Percentiles rank a stretch among this genome's conserved stretches.
Conservation (phyloP, 2,888 invertebrate genomes). For the Heteromyza rotundicornis region DNA sequence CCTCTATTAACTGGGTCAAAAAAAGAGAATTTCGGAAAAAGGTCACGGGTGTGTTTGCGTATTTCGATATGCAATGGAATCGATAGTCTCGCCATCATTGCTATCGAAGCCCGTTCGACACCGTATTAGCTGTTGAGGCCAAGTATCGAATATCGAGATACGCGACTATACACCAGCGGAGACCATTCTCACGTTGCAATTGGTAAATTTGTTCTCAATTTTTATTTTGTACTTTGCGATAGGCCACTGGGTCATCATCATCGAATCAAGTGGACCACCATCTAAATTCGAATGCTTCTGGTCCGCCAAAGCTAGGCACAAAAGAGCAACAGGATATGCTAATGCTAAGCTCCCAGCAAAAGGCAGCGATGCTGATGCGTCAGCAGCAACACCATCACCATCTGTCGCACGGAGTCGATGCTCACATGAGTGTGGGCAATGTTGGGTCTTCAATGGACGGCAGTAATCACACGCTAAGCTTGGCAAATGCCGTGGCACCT, state of each 20-base stretch:
- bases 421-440: slow-evolving; percentile 12
- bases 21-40: no score
- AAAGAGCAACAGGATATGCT: slow-evolving; percentile 53
- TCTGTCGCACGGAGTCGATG: slow-evolving; percentile 20
- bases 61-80: no score
- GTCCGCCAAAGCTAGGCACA: slow-evolving; percentile 64
- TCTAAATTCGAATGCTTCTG: slow-evolving; percentile 61
- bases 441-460: slow-evolving; percentile 46
- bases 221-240: background rate
- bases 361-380: slow-evolving; percentile 53
- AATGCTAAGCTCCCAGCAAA: slow-evolving; percentile 21
- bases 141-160: no score
- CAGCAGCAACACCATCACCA: slow-evolving; percentile 28
- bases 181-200: no score
- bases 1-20: no score
- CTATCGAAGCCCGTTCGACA: no score
- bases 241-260: slow-evolving; percentile 49
- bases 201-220: background rate
- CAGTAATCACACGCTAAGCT: slow-evolving; percentile 52
- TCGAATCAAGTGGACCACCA: slow-evolving; percentile 57
- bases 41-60: no score
- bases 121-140: no score
- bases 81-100: no score
- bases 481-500: slow-evolving; percentile 44
- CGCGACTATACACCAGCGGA: no score